phyloP scores from a whole-genome alignment of 2,797 vertebrate genomes.

The Hydrolagus colliei region DNA sequence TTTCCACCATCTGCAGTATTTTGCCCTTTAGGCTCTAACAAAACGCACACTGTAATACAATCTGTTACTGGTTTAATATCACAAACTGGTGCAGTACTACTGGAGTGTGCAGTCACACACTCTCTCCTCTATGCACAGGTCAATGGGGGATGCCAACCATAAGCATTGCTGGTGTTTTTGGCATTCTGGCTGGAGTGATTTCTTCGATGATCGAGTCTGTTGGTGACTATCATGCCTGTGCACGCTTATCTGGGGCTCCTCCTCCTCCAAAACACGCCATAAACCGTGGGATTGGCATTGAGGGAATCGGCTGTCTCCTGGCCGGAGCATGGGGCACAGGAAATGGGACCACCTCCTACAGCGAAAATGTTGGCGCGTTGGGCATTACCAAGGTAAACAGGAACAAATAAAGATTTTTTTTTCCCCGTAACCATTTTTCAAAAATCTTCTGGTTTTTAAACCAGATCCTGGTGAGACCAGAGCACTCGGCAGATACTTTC shows the following conservation, averaged over 20 bases:
- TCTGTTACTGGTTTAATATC: too few species aligned
- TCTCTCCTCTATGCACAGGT: slow-evolving; percentile 54
- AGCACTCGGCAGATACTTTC: too few species aligned
- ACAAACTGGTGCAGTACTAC: background rate
- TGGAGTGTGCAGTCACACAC: background rate
- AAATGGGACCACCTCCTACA: slow-evolving; percentile 91
- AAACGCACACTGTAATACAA: too few species aligned
- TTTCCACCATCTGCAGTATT: too few species aligned
- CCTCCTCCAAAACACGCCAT: slow-evolving; percentile 82
- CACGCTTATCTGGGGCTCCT: slow-evolving; percentile 80
- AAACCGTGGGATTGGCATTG: slow-evolving; percentile 84
- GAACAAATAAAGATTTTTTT: background rate
- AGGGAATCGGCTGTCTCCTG: slow-evolving; percentile 85
- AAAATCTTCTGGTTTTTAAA: background rate
- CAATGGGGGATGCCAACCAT: slow-evolving; percentile 90
- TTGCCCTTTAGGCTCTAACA: background rate
- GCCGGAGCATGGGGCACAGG: slow-evolving; percentile 91
- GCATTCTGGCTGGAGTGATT: slow-evolving; percentile 83
- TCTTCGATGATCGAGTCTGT: slow-evolving; percentile 95
- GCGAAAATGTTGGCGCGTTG: slow-evolving; percentile 84
- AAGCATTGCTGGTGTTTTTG: slow-evolving; percentile 83
- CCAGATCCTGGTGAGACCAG: slow-evolving; percentile 5
- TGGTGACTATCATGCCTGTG: slow-evolving; percentile 91
- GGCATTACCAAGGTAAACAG: slow-evolving; percentile 81
- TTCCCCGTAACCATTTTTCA: background rate